Evolutionary conservation across 2,888 invertebrate species (phyloP), one percentile per base, ranked within the genome.

Genomic region (Stenolophus ochropezus): DNA sequence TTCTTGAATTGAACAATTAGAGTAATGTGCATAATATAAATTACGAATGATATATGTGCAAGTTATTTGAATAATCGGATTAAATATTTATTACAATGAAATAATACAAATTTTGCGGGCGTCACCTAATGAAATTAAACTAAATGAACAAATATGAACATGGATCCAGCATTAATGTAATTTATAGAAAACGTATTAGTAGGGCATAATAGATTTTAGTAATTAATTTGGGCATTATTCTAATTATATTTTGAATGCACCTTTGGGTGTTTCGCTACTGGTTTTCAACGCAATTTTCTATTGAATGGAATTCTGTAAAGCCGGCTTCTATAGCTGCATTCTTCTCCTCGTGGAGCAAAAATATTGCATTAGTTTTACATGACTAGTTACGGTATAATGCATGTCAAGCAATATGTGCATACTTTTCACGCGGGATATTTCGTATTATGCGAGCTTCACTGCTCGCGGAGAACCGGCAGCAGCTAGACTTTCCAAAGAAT

Each of bases 311-410:
- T 69, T 69, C 23, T 61, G 8, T 69, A 42, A 69, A 69, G 33
- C 18, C 16, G 8, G 5, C 27, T 69, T 69, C 27, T 69, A 69
- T 33, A 33, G 16, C 65, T n/a, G 33, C 65, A 69, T 69, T 69
- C 65, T 69, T 69, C 33, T 23, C 23, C 23, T 61, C 42, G 11
- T 69, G 16, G 11, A 69, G 65, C 65, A 69, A 74, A 53, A 74
- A 74, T 53, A 49, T 74, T 53, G 53, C 74, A 74, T 74, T 53
- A 53, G 74, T 74, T 14, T 51, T 53, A 53, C 74, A 53, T 74
- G 74, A 74, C 42, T 74, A 74, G 53, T 53, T 74, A 53, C 51
- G 74, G 16, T 74, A 74, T 74, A 74, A 74, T 74, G 74, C 74
- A 74, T 74, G 74, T 51, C 74, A 74, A 11, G 74, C 53, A 53